Evolutionary conservation across 2,113 vertebrate genomes (phyloP), one percentile per base, ranked within the genome.

Genomic region (Pholis gunnellus): DNA sequence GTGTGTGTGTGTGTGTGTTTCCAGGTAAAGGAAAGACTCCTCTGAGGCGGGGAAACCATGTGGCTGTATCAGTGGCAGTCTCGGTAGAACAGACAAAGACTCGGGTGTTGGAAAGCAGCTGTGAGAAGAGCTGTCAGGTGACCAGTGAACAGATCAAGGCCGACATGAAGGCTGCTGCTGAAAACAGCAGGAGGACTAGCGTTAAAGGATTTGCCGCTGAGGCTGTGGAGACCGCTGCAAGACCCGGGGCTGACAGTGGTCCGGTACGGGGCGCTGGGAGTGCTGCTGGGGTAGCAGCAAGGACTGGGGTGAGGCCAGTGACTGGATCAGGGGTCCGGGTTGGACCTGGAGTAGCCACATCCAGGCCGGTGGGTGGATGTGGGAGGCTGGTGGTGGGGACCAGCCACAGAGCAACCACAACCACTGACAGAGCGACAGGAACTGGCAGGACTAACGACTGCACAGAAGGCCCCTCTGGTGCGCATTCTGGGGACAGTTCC

Each of bases 81-180:
- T 65, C 66, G 1, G 48, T 2, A 18, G 72, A 66, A 5, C 72
- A 67, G 40, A 17, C 7, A 3, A 76, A 72, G 66, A 3, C 59
- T 54, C 86, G 14, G 17, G 54, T 60, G 40, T 31, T 95, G 61
- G 96, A 97, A 74, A 95, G 95, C 93, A 97, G 97, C 94, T 99
- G 97, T 94, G 98, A 99, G 88, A 99, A 99, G 91, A 97, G 98
- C 89, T 99, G 98, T 91, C 98, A 99, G 93, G 98, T 99, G 90
- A 99, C 96, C 90, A 99, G 98, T 22, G 98, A 99, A 85, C 98
- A 99, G 93, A 99, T 99, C 87, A 99, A 99, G 90, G 98, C 98
- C 6, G 98, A 99, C 91, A 99, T 99, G 96, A 99, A 99, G 91
- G 97, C 97, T 38, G 97, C 98, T 72, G 96, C 93, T 38, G 98